These are phyloP conservation scores for Drosophila histrio DNA, from an alignment of 2,888 invertebrate species.

Conservation along the genomic window DNA sequence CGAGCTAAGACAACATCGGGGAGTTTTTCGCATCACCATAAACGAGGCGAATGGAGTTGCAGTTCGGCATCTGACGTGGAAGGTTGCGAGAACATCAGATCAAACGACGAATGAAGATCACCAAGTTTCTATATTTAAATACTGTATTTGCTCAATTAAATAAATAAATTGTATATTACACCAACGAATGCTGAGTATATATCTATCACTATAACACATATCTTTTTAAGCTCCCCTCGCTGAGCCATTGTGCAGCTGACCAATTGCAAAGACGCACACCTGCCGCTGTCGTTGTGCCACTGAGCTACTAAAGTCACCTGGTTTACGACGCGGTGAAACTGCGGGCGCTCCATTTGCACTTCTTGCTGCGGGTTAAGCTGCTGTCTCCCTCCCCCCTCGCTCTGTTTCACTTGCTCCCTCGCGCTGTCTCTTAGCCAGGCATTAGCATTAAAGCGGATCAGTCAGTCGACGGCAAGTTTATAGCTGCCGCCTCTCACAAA, in stretches of 20 bases:
- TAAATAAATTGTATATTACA: too few species aligned
- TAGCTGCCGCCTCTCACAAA: conserved; percentile 36
- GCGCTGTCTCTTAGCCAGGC: conserved; percentile 32
- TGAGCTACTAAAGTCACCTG: conserved; percentile 74
- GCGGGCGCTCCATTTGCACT: conserved; percentile 72
- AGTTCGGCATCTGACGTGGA: too few species aligned
- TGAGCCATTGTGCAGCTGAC: conserved; percentile 3
- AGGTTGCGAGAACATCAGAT: too few species aligned
- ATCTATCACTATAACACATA: neutral
- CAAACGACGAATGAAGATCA: too few species aligned
- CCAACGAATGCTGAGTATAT: too few species aligned
- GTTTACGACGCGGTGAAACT: conserved; percentile 69
- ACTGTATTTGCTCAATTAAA: too few species aligned
- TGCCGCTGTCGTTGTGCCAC: conserved; percentile 35
- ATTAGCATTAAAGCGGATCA: conserved; percentile 71
- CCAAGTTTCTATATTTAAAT: too few species aligned
- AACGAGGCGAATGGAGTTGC: too few species aligned
- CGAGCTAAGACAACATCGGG: too few species aligned
- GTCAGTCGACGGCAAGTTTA: conserved; percentile 52
- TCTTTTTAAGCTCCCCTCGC: conserved; percentile 2
- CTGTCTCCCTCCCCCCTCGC: neutral
- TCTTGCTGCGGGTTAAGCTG: conserved; percentile 63
- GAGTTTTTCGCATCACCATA: too few species aligned
- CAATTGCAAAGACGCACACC: conserved; percentile 45
- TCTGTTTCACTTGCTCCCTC: neutral